Conservation (phyloP, 2,797 vertebrate genomes). For the Gobionotothen gibberifrons region DNA sequence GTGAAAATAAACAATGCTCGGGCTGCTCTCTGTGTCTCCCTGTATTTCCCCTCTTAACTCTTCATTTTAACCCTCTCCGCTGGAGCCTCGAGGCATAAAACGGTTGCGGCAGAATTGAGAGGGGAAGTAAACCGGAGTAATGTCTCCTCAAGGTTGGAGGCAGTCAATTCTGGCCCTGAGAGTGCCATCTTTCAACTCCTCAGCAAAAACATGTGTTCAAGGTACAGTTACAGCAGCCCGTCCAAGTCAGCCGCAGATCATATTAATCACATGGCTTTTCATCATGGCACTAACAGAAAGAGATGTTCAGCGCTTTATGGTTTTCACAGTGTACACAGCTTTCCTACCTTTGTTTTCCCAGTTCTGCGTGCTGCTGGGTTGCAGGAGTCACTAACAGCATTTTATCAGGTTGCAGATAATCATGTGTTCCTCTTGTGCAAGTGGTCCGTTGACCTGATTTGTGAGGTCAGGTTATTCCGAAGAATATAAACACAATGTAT, state of each 20-base stretch:
- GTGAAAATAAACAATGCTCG: conserved; percentile 84
- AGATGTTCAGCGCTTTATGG: conserved; percentile 54
- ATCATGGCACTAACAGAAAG: conserved; percentile 68
- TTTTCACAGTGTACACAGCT: conserved; percentile 24
- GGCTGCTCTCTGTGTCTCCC: conserved; percentile 53
- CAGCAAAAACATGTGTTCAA: conserved; percentile 86
- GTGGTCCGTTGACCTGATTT: conserved; percentile 10
- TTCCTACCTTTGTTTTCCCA: conserved; percentile 56
- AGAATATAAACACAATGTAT: conserved; percentile 3
- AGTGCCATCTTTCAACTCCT: conserved; percentile 86
- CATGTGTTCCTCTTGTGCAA: conserved; percentile 1
- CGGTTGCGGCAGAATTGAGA: conserved; percentile 62
- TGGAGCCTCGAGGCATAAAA: conserved; percentile 65
- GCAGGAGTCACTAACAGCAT: conserved; percentile 12
- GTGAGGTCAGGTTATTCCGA: conserved; percentile 5
- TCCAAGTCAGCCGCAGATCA: conserved; percentile 70
- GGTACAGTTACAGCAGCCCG: conserved; percentile 75
- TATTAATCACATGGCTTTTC: conserved; percentile 79
- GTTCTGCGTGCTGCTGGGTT: background rate
- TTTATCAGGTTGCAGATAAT: conserved; percentile 18
- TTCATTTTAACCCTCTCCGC: conserved; percentile 61
- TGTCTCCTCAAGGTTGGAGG: conserved; percentile 77
- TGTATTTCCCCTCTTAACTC: conserved; percentile 56
- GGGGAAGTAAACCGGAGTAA: conserved; percentile 80
- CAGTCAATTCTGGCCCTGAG: conserved; percentile 79